phyloP scores from a whole-genome alignment of 2,888 invertebrate genomes.

The Lochmaea capreae region DNA sequence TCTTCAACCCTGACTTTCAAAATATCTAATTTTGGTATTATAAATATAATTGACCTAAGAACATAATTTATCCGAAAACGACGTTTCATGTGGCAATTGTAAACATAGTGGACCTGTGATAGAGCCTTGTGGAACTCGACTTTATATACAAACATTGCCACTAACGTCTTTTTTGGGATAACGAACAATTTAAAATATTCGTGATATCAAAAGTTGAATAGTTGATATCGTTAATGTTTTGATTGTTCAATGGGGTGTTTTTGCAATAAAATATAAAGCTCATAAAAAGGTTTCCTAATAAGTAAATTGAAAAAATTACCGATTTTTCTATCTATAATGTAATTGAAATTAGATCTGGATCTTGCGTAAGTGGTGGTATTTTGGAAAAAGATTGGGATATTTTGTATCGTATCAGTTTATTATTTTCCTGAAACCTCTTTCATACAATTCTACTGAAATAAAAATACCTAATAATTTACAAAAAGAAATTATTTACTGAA shows the following conservation, averaged over 20 bases:
- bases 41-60: conserved; percentile 7
- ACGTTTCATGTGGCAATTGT: conserved; percentile 25
- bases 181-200: conserved; percentile 20
- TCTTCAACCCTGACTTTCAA: too few relatives aligned
- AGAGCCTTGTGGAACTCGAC: conserved; percentile 43
- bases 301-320: conserved; percentile 32
- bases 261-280: conserved; percentile 52
- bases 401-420: too few relatives aligned
- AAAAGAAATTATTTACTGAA: too few relatives aligned
- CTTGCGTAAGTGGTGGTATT: not conserved
- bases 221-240: conserved; percentile 10
- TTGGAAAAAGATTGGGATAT: too few relatives aligned
- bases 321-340: conserved; percentile 19
- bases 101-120: conserved; percentile 47
- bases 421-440: too few relatives aligned
- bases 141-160: conserved; percentile 24
- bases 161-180: conserved; percentile 17
- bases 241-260: conserved; percentile 50
- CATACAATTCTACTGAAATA: too few relatives aligned
- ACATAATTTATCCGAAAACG: conserved; percentile 14
- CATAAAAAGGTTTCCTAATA: conserved; percentile 34
- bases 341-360: not conserved
- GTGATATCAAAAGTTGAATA: conserved; percentile 15
- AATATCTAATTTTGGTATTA: not conserved
- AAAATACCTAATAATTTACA: too few relatives aligned